Conservation (phyloP, 2,113 vertebrate genomes). For the Limanda limanda region DNA sequence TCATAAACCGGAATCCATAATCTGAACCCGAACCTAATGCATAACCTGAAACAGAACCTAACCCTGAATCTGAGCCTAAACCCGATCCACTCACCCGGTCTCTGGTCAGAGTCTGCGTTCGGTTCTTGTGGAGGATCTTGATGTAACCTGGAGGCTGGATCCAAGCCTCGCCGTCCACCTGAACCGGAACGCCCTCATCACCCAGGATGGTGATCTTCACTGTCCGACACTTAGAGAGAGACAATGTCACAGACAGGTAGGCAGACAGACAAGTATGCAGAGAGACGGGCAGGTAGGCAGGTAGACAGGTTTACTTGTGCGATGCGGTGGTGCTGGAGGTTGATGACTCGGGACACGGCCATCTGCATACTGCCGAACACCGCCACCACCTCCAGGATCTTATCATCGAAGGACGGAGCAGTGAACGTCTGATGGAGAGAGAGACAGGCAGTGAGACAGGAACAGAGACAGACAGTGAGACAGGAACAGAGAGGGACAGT, state of each 20-base stretch:
- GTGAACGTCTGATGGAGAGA: conserved; percentile 88
- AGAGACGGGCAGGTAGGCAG: background rate
- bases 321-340: conserved; percentile 95
- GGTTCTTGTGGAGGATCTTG: conserved; percentile 96
- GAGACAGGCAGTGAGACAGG: background rate
- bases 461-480: conserved; percentile 12
- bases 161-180: conserved; percentile 99
- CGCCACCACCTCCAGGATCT: conserved; percentile 96
- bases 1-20: too few relatives aligned
- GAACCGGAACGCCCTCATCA: conserved; percentile 95
- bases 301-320: conserved; percentile 86
- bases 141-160: conserved; percentile 96
- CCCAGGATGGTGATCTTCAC: conserved; percentile 98
- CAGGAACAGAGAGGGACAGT: conserved; percentile 1
- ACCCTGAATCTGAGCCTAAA: too few relatives aligned
- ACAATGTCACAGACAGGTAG: background rate
- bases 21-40: too few relatives aligned
- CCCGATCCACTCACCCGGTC: conserved; percentile 87
- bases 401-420: conserved; percentile 96
- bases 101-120: conserved; percentile 94
- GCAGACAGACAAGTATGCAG: background rate
- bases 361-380: conserved; percentile 99
- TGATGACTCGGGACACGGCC: conserved; percentile 97
- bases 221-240: conserved; percentile 88
- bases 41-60: too few relatives aligned